Base-by-base conservation (phyloP, 2,797 vertebrate genomes). In the Manis javanica region DNA sequence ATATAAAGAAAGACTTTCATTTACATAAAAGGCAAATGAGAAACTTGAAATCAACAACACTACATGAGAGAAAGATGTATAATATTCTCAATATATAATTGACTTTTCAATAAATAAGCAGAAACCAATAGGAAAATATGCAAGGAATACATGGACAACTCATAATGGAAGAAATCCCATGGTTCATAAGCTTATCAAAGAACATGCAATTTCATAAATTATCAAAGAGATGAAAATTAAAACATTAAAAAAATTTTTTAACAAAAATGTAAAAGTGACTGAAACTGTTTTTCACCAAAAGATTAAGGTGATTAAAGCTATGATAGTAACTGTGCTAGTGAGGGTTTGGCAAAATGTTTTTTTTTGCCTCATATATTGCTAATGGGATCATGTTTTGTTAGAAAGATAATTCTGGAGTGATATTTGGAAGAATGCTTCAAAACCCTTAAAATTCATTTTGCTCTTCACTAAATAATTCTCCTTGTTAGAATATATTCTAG, bases 381-480 rank as follows among this genome's bases (percentile, higher is more conserved):
- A 92, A 37, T 66, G 31, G 7, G 29, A 78, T 91, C 87, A 9
- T 46, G 29, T 46, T 46, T 46, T 74, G 15, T 74, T 95, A 95
- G 23, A 21, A 74, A 94, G 21, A 92, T 87, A 85, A 94, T 74
- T 94, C 42, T 74, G 10, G 31, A 72, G 37, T 78, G 19, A 23
- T 85, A 90, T 93, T 95, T 95, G 26, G 13, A 85, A 88, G 37
- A 95, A 39, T 83, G 23, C n/a, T 94, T 86, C 23, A 66, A 79
- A 93, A 42, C 12, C 1, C 4, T 82, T 82, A 59, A 91, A 59
- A 66, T 91, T 15, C 66, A 4, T 83, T 31, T 3, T 84, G 4
- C 19, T 79, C 7, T 90, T 94, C 11, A 72, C 23, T 1, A 92
- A 96, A 81, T 90, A 89, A 81, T 85, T 91, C 23, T 86, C 24